Conservation (phyloP, 2,113 vertebrate species). For the Prolemur simus region DNA sequence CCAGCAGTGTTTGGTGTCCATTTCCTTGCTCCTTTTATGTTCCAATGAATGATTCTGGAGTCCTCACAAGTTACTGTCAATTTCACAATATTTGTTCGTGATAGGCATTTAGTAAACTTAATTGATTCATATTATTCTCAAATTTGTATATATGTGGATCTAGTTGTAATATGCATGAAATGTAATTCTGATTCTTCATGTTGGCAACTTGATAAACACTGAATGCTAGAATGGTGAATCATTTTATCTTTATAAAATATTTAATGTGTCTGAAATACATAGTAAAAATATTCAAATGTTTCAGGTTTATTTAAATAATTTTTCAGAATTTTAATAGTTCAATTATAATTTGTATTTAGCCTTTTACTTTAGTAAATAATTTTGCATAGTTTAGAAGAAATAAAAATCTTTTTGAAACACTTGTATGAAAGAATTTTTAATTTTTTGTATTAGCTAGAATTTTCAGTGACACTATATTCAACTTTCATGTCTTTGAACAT, state of each 20-base stretch:
- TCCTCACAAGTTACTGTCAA: background rate
- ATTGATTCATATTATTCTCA: background rate
- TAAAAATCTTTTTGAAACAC: background rate
- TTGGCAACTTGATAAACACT: background rate
- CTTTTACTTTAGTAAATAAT: conserved; percentile 24
- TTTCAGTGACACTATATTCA: background rate
- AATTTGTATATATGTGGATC: background rate
- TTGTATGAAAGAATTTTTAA: background rate
- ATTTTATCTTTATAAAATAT: background rate
- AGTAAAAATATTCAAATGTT: background rate
- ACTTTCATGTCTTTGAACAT: background rate
- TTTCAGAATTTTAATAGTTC: background rate
- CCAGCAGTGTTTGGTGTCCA: background rate
- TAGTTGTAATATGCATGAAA: background rate
- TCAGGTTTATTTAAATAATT: background rate
- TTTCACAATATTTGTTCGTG: background rate
- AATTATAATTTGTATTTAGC: background rate
- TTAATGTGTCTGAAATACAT: background rate
- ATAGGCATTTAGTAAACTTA: background rate
- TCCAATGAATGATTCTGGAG: background rate
- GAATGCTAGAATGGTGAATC: background rate
- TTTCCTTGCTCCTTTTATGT: background rate
- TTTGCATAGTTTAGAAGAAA: background rate
- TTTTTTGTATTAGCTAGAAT: background rate
- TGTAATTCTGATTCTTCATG: conserved; percentile 2